Evolutionary conservation across 2,888 invertebrate species (phyloP), one percentile per base, ranked within the genome.

Genomic region (Heteropelma amictum): DNA sequence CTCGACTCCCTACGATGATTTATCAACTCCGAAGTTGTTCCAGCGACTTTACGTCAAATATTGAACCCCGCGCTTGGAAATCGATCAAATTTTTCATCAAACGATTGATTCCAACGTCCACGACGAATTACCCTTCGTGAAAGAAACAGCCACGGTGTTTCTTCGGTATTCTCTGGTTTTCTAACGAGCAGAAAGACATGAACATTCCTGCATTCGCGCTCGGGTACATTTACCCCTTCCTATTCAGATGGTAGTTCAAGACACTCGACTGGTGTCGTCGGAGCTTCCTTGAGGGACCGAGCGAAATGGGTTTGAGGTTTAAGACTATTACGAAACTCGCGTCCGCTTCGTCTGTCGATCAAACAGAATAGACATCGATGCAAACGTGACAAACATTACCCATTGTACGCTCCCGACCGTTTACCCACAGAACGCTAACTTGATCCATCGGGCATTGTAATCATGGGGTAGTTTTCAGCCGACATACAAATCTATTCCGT

Each of bases 351-450:
- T 68, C 33, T 51, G 8, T 35, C 30, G 60, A 49, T 72, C 58
- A 73, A 68, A 73, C 51, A 63, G 72, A 72, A 38, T 30, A 26
- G 33, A 45, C 68, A 45, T 63, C 68, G 51, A 58, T 69, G 73
- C 45, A 28, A 28, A 63, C 63, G 68, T 51, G 56, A 68, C 63
- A 49, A 63, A 73, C 58, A 54, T 68, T 58, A 69, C 38, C 63
- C 49, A 30, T 42, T 51, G 38, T 26, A 53, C 21, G 30, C 56
- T n/a, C 54, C 45, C 42, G 42, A 69, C 35, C 58, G 63, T 73
- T 73, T 73, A 60, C 53, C 53, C 58, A 45, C 8, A 51, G 53
- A 28, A 53, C 30, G 58, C 45, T 23, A 69, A 47, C 49, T 71
- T 58, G 30, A 26, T 23, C 35, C 51, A 73, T 64, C 51, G 33